Conservation (phyloP, 2,888 invertebrate genomes). For the Seira sanloemensis region DNA sequence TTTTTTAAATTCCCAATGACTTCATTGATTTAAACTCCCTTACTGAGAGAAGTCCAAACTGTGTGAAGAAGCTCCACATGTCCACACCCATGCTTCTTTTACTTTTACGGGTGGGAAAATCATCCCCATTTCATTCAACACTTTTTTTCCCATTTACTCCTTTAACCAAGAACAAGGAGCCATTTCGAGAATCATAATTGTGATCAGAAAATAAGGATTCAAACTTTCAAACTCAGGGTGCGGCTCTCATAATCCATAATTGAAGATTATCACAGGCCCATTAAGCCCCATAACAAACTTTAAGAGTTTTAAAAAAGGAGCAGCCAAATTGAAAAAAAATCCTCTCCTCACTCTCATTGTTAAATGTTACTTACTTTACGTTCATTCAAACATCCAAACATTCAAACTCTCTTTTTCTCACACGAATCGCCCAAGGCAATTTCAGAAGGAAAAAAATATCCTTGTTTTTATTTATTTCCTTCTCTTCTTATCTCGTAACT, state of each 20-base stretch:
- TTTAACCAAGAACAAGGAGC: constrained; percentile 24
- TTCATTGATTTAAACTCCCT: too few species aligned
- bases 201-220: too few species aligned
- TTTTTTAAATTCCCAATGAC: too few species aligned
- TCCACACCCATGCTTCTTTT: too few species aligned
- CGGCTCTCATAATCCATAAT: constrained; percentile 51
- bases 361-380: too few species aligned
- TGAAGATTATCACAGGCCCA: constrained; percentile 41
- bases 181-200: constrained; percentile 49
- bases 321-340: constrained; percentile 10
- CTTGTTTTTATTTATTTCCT: not conserved
- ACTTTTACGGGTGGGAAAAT: constrained; percentile 19
- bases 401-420: constrained; percentile 36
- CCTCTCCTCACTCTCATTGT: too few species aligned
- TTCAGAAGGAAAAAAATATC: constrained; percentile 1
- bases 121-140: constrained; percentile 15
- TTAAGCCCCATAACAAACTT: not conserved
- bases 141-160: constrained; percentile 20
- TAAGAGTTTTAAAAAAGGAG: constrained; percentile 14
- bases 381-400: too few species aligned
- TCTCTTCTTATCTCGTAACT: not conserved
- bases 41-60: too few species aligned
- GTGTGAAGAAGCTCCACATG: too few species aligned
- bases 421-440: not conserved
- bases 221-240: too few species aligned